phyloP scores from a whole-genome alignment of 2,888 invertebrate genomes.

The Axea sp. region DNA sequence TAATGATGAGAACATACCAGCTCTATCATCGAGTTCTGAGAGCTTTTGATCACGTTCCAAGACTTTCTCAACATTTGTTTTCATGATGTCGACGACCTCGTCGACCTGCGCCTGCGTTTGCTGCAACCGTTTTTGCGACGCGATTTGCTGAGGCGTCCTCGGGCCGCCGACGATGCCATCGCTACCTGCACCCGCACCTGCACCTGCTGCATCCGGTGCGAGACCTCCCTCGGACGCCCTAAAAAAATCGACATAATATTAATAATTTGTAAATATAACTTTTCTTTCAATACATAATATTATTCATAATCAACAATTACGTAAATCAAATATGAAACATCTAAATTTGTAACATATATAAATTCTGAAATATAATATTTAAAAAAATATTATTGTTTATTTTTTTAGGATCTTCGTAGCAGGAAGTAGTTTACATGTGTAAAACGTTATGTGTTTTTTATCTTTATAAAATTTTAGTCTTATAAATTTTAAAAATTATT shows the following conservation, averaged over 20 bases:
- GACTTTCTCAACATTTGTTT: conserved; percentile 97
- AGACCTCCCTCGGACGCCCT: conserved; percentile 85
- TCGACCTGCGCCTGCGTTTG: conserved; percentile 93
- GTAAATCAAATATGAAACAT: no score
- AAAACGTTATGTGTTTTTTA: no score
- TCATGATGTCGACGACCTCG: conserved; percentile 96
- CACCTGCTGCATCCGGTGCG: conserved; percentile 83
- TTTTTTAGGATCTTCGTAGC: no score
- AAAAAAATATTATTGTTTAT: no score
- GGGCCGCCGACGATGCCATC: conserved; percentile 94
- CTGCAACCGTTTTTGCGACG: conserved; percentile 89
- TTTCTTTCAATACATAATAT: no score
- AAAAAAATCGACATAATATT: conserved; percentile 10
- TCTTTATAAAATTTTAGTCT: no score
- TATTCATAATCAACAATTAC: no score
- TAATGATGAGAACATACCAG: conserved; percentile 84
- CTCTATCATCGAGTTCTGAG: conserved; percentile 96
- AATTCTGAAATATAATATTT: no score
- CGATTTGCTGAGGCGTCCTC: conserved; percentile 90
- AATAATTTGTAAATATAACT: no score
- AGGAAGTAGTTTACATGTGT: no score
- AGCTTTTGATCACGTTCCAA: conserved; percentile 97
- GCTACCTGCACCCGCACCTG: conserved; percentile 84
- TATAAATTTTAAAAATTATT: no score
- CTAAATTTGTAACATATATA: no score